Conservation (phyloP, 2,888 invertebrate genomes). For the Pachydiplax longipennis region DNA sequence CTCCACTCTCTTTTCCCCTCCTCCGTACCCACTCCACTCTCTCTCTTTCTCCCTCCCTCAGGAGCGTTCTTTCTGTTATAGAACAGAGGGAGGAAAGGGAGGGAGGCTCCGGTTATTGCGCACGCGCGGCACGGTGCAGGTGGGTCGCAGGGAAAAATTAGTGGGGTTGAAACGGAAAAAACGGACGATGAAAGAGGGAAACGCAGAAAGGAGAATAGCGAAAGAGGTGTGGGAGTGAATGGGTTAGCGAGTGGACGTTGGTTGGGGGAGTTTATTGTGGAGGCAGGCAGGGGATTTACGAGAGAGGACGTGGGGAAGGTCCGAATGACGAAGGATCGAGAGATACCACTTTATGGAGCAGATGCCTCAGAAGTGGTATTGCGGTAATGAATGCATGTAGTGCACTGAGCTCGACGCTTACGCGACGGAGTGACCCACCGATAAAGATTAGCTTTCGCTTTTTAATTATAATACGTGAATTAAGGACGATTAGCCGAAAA, state of each 20-base stretch:
- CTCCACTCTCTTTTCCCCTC: not conserved
- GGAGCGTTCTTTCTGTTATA: not conserved
- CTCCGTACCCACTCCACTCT: slow-evolving; percentile 10
- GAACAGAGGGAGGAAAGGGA: not conserved
- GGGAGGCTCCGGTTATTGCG: not conserved
- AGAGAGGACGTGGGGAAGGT: not conserved
- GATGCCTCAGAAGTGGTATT: no score
- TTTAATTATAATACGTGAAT: no score
- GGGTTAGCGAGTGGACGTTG: not conserved
- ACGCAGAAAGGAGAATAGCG: not conserved
- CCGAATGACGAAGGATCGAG: no score
- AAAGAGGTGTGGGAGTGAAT: not conserved
- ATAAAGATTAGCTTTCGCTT: no score
- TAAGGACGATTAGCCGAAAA: no score
- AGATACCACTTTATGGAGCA: no score
- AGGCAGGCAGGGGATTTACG: not conserved
- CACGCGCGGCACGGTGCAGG: slow-evolving; percentile 33
- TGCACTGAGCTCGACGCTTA: no score
- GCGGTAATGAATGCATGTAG: no score
- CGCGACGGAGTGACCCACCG: no score
- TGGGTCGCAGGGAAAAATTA: slow-evolving; percentile 22
- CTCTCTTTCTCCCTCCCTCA: not conserved
- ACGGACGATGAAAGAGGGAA: not conserved
- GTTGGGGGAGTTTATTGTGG: not conserved
- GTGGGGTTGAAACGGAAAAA: slow-evolving; percentile 4